Evolutionary conservation across 2,888 invertebrate genomes (phyloP).

Genomic region (Ephialtes manifestator): DNA sequence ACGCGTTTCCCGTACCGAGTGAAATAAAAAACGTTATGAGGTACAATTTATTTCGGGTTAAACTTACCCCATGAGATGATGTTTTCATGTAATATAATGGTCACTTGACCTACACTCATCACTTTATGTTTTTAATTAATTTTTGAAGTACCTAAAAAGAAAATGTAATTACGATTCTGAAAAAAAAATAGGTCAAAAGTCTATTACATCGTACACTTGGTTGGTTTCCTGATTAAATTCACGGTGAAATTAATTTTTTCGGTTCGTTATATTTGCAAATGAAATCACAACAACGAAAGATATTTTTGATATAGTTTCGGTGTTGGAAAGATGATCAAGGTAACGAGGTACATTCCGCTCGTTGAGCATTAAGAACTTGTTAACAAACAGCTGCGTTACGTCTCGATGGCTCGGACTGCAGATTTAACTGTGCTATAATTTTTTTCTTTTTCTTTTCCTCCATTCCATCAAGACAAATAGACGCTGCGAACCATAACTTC

Average conservation of each 20-base stretch:
- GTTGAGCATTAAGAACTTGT: conserved; percentile 7
- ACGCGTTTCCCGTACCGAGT: too few relatives aligned
- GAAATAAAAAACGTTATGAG: too few relatives aligned
- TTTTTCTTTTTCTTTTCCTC: neutral
- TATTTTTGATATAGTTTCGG: neutral
- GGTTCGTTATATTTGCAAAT: neutral
- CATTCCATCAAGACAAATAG: neutral
- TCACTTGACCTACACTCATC: neutral
- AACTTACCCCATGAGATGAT: neutral
- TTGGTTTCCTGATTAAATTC: neutral
- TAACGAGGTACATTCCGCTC: neutral
- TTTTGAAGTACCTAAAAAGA: neutral
- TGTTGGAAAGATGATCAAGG: conserved; percentile 7
- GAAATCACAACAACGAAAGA: neutral
- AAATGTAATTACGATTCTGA: neutral
- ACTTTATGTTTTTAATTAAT: neutral
- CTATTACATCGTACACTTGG: neutral
- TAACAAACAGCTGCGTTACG: conserved; percentile 15
- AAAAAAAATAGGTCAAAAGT: neutral
- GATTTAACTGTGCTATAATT: neutral
- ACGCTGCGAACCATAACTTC: neutral
- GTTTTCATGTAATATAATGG: neutral
- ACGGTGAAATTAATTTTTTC: conserved; percentile 4
- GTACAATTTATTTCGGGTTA: too few relatives aligned
- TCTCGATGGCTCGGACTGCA: neutral